phyloP scores from a whole-genome alignment of 2,113 vertebrate genomes.

The Platichthys stellatus region DNA sequence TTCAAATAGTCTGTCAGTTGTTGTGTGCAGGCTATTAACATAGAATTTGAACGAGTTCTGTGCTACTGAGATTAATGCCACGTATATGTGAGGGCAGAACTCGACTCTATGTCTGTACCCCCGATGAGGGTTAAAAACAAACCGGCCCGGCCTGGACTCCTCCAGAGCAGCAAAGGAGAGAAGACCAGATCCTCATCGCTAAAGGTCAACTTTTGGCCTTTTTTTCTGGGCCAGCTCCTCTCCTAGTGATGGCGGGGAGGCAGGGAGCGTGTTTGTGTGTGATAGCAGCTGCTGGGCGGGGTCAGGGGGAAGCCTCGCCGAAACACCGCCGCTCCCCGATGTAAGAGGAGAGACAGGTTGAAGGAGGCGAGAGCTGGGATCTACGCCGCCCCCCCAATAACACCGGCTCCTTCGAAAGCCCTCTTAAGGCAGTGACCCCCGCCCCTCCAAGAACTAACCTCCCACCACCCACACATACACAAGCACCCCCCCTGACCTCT shows the following conservation, averaged over 20 bases:
- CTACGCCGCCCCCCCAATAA: constrained; percentile 29
- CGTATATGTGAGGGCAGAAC: constrained; percentile 23
- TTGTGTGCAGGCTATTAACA: constrained; percentile 5
- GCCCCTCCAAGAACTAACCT: neutral
- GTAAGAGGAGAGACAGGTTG: constrained; percentile 39
- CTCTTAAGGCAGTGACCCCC: constrained; percentile 11
- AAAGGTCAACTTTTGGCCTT: constrained; percentile 62
- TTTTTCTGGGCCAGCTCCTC: constrained; percentile 38
- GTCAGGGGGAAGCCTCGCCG: constrained; percentile 16
- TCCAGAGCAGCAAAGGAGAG: constrained; percentile 4
- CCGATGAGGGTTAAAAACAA: constrained; percentile 37
- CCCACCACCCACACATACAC: neutral
- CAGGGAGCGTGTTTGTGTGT: constrained; percentile 35
- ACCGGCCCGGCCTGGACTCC: neutral
- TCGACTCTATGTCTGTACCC: constrained; percentile 7
- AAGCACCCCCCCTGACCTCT: constrained; percentile 50
- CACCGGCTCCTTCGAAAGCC: constrained; percentile 4
- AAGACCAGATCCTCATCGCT: constrained; percentile 34
- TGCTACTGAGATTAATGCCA: constrained; percentile 8
- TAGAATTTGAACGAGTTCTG: constrained; percentile 8
- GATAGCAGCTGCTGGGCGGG: constrained; percentile 56
- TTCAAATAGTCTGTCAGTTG: neutral
- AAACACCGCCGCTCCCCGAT: constrained; percentile 37
- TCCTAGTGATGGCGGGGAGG: constrained; percentile 30
- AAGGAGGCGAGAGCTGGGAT: constrained; percentile 41